Evolutionary conservation across 53 echinoderm and acorn worm genomes (phyloP).

Genomic region (Echinometra lucunter): DNA sequence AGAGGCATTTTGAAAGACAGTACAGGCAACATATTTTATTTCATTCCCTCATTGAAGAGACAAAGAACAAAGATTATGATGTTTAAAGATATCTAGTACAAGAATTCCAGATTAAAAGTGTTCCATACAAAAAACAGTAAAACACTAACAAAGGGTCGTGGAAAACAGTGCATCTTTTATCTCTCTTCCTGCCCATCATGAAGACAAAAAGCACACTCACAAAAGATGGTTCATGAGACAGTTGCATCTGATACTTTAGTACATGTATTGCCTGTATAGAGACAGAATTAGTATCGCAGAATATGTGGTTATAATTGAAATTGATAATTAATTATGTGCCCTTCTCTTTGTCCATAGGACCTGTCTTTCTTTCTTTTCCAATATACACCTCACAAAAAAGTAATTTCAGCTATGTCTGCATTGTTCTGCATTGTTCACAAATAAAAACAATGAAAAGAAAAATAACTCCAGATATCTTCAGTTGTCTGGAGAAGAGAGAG

Average conservation of each 20-base stretch:
- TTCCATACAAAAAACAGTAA: slow-evolving; percentile 49
- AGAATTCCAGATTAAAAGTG: slow-evolving; percentile 45
- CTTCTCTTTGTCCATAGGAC: not conserved
- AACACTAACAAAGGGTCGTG: slow-evolving; percentile 12
- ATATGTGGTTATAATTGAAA: not conserved
- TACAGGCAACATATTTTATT: slow-evolving; percentile 69
- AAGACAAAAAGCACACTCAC: not conserved
- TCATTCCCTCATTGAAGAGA: slow-evolving; percentile 4
- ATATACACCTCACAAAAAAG: slow-evolving; percentile 14
- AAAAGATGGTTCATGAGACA: not conserved
- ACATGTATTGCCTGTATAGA: slow-evolving; percentile 58
- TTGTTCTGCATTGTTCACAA: slow-evolving; percentile 8
- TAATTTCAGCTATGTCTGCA: slow-evolving; percentile 50
- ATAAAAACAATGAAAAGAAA: slow-evolving; percentile 10
- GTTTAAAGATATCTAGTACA: slow-evolving; percentile 41
- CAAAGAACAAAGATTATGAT: slow-evolving; percentile 1
- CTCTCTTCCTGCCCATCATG: not conserved
- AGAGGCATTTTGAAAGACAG: slow-evolving; percentile 66
- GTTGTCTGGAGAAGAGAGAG: not conserved
- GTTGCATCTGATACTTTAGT: slow-evolving; percentile 43
- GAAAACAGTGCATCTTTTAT: slow-evolving; percentile 40
- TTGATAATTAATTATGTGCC: not conserved
- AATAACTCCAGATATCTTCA: not conserved
- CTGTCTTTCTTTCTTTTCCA: slow-evolving; percentile 52
- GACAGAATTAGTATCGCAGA: not conserved